Percentiles rank a stretch among this genome's conserved stretches.
Evolutionary conservation across 30 jellyfish, hydroid and myxozoan genomes (phyloP).

Genomic region (Hydractinia echinata): DNA sequence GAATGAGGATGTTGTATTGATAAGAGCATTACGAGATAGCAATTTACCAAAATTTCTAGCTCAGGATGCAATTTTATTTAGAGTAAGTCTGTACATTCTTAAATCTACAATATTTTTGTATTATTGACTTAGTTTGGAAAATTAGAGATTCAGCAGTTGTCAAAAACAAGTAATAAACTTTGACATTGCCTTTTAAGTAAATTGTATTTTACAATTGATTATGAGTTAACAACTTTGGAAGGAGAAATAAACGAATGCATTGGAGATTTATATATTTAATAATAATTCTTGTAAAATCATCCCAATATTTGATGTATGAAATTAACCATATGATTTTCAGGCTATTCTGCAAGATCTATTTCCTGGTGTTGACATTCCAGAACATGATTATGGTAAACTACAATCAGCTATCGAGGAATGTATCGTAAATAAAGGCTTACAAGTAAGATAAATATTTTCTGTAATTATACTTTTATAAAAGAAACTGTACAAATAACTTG

Average conservation of each 20-base stretch:
- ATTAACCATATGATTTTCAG: conserved; percentile 11
- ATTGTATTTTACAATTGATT: too few species aligned
- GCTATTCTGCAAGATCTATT: conserved; percentile 95
- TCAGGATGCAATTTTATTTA: conserved; percentile 86
- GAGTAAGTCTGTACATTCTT: conserved; percentile 21
- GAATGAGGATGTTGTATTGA: conserved; percentile 87
- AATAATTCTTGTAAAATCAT: too few species aligned
- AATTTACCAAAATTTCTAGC: conserved; percentile 88
- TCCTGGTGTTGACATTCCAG: conserved; percentile 96
- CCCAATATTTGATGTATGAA: not conserved
- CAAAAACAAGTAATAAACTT: too few species aligned
- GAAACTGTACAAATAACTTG: not conserved
- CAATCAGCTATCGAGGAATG: conserved; percentile 84
- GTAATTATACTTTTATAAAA: too few species aligned
- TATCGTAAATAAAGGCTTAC: conserved; percentile 55
- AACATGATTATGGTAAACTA: conserved; percentile 83
- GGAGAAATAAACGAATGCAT: too few species aligned
- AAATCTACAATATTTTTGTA: too few species aligned
- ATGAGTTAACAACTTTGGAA: too few species aligned
- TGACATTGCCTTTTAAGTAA: too few species aligned
- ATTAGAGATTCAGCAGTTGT: too few species aligned
- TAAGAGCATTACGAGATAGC: conserved; percentile 95
- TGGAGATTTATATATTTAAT: too few species aligned
- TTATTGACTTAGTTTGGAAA: too few species aligned
- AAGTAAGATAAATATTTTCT: conserved; percentile 27